Conservation (phyloP, 2,113 vertebrate genomes). For the Cettia cetti region DNA sequence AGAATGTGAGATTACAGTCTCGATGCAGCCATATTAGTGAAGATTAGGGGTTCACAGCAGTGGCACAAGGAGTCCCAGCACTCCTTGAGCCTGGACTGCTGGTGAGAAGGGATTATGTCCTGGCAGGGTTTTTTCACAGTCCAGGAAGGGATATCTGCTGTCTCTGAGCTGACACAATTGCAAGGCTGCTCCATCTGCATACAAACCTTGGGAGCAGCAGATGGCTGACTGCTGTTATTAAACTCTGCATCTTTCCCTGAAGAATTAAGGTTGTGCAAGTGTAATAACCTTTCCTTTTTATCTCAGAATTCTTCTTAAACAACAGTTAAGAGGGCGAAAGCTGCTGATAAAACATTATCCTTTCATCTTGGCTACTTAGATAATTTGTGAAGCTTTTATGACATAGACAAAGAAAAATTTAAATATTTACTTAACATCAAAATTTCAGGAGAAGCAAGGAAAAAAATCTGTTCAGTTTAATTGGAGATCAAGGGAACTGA, state of each 20-base stretch:
- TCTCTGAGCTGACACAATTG: neutral
- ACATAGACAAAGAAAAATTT: neutral
- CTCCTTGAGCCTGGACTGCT: neutral
- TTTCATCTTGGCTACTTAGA: neutral
- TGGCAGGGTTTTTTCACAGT: neutral
- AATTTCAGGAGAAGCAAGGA: neutral
- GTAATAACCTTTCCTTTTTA: slow-evolving; percentile 41
- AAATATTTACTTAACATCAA: neutral
- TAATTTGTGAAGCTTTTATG: neutral
- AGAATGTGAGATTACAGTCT: neutral
- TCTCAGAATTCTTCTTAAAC: neutral
- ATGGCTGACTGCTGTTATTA: slow-evolving; percentile 44
- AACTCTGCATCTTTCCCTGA: slow-evolving; percentile 11
- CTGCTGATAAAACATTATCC: neutral
- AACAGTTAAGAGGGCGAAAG: neutral
- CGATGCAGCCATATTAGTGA: neutral
- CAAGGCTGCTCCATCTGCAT: slow-evolving; percentile 27
- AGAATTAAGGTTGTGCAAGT: slow-evolving; percentile 42
- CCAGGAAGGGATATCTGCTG: neutral
- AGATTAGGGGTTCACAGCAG: neutral
- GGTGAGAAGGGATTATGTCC: neutral
- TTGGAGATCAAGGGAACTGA: neutral
- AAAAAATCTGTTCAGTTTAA: neutral
- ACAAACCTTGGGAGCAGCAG: neutral
- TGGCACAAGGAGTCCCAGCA: neutral